phyloP scores from a whole-genome alignment of 92 coral and sea anemone genomes.

The Meandrina meandrites region DNA sequence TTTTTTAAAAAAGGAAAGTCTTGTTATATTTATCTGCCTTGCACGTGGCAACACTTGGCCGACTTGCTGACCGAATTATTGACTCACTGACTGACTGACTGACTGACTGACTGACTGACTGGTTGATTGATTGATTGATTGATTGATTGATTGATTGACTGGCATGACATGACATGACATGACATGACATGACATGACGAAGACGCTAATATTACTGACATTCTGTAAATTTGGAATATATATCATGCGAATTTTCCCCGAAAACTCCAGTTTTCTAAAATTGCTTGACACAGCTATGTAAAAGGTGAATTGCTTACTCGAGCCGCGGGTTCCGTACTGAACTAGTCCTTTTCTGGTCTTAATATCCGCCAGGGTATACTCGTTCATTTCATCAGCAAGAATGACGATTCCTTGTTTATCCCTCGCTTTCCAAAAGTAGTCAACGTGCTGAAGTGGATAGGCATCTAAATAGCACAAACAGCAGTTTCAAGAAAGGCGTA shows the following conservation, averaged over 20 bases:
- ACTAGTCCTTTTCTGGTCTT: slow-evolving; percentile 18
- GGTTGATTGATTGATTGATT: not conserved
- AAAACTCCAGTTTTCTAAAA: too few species aligned
- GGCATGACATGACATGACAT: too few species aligned
- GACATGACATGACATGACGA: too few species aligned
- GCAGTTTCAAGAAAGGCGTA: not conserved
- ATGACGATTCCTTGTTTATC: slow-evolving; percentile 33
- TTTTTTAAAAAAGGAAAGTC: not conserved
- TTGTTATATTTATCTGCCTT: not conserved
- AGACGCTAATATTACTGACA: too few species aligned
- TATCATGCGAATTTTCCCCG: too few species aligned
- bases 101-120: not conserved
- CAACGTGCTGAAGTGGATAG: slow-evolving; percentile 54
- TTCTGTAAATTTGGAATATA: too few species aligned
- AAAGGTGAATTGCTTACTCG: slow-evolving; percentile 27
- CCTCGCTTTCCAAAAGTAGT: slow-evolving; percentile 54
- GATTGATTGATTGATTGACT: too few species aligned
- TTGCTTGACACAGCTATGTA: too few species aligned
- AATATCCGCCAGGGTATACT: slow-evolving; percentile 44
- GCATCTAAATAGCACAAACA: slow-evolving; percentile 48
- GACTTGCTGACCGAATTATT: too few species aligned
- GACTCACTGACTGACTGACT: not conserved
- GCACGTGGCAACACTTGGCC: not conserved
- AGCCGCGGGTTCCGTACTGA: slow-evolving; percentile 8
- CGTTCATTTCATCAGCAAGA: slow-evolving; percentile 67